phyloP scores from a whole-genome alignment of 92 coral and sea anemone species.

The Zoanthus sansibaricus region DNA sequence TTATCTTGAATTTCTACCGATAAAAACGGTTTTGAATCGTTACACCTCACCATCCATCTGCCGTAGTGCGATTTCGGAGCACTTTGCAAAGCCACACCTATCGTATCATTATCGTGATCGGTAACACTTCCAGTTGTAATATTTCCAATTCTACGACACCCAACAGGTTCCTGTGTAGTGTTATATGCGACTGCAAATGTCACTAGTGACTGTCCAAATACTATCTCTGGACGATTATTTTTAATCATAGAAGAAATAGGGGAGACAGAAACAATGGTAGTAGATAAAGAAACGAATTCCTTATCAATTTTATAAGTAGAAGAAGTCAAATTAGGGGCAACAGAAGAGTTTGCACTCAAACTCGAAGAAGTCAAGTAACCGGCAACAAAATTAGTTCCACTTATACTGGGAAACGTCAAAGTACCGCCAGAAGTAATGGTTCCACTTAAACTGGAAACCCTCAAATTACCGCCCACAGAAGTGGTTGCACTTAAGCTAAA shows the following conservation, averaged over 20 bases:
- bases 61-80: background rate
- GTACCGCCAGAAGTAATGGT: too few relatives aligned
- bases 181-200: background rate
- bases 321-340: background rate
- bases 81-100: background rate
- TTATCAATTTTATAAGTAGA: background rate
- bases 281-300: background rate
- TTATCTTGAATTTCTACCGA: background rate
- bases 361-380: background rate
- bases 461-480: too few relatives aligned
- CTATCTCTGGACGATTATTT: background rate
- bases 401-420: background rate
- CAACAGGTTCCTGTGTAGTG: background rate
- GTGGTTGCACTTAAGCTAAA: too few relatives aligned
- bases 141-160: background rate
- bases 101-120: background rate
- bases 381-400: background rate
- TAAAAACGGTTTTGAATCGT: background rate
- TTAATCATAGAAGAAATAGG: background rate
- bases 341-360: background rate
- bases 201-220: too few relatives aligned
- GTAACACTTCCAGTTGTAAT: constrained; percentile 11
- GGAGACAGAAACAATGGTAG: background rate
- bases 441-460: too few relatives aligned
- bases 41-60: constrained; percentile 1